Conservation (phyloP, 1,140 invertebrate genomes). For the Drosophila sturtevanti region DNA sequence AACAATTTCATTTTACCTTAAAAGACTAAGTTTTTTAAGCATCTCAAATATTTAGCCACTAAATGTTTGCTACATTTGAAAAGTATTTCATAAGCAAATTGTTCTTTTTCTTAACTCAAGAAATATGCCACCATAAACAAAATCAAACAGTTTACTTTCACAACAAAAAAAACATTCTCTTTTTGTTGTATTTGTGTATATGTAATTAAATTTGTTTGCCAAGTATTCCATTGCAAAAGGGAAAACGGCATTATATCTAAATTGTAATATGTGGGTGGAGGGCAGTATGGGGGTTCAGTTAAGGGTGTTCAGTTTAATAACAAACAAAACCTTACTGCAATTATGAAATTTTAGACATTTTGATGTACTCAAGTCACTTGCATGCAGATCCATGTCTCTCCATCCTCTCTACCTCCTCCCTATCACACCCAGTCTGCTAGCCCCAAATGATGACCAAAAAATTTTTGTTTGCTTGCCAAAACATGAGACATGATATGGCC, state of each 20-base stretch:
- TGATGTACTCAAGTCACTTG: conserved; percentile 31
- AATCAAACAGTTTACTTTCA: background rate
- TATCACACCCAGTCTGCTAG: conserved; percentile 3
- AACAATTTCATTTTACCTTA: too few relatives aligned
- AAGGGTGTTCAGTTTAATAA: background rate
- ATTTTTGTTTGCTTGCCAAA: conserved; percentile 31
- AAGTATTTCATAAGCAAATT: background rate
- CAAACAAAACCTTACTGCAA: conserved; percentile 41
- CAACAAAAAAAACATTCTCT: too few relatives aligned
- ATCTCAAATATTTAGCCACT: too few relatives aligned
- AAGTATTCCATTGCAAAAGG: background rate
- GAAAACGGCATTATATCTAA: background rate
- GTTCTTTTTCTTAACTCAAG: background rate
- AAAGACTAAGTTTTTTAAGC: too few relatives aligned
- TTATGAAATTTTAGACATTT: conserved; percentile 61
- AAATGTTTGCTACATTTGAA: too few relatives aligned
- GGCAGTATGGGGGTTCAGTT: background rate
- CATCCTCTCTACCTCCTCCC: background rate
- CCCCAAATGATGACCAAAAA: conserved; percentile 29
- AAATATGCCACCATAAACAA: background rate
- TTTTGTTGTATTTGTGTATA: background rate
- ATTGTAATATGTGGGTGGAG: background rate
- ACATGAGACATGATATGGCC: conserved; percentile 49
- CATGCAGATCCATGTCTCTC: conserved; percentile 11
- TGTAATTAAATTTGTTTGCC: conserved; percentile 7